Evolutionary conservation across 2,888 invertebrate species (phyloP), one percentile per base, ranked within the genome.

Genomic region (Drosophila sordidula): DNA sequence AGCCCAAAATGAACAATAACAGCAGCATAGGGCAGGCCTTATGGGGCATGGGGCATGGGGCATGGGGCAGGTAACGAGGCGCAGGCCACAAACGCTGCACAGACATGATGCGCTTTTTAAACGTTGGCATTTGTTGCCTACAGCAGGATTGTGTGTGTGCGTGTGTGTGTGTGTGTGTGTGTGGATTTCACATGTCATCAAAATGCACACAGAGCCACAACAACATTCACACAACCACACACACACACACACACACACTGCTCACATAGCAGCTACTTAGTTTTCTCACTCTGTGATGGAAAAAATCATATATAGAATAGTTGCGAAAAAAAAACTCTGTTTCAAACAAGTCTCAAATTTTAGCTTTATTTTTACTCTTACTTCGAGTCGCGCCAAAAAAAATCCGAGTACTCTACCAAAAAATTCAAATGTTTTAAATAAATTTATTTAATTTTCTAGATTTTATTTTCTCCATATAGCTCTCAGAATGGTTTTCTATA

Each of bases 111-210:
- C 52, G 57, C 55, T 69, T 81, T 75, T 81, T 63, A 69, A 80
- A 64, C 78, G 71, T 82, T 79, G 73, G 65, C 86, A 78, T 72
- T 78, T 73, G 81, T 79, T 70, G 73, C 73, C 65, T 49, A 18
- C 14, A 6, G 1, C 26, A 29, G 11, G 11, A 9, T 14, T 18
- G 55, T 14, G 36, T 41, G 12, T 11, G 14, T 1, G 34, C 16
- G 32, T 55, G 14, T 36, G 6, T 25, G 6, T 18, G 26, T 6
- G 4, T 25, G 26, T 49, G 44, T 29, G 55, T 62, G 56, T 63
- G 26, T 39, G n/a, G 9, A 25, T 26, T 12, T 12, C 32, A 49
- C 68, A 57, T 72, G 68, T 64, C 64, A 70, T 66, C 71, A 56
- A 42, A 18, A 42, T 12, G 34, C 47, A 50, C 56, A 67, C 44